Conservation (phyloP, 2,797 vertebrate genomes). For the Brachyrhaphis roseni region DNA sequence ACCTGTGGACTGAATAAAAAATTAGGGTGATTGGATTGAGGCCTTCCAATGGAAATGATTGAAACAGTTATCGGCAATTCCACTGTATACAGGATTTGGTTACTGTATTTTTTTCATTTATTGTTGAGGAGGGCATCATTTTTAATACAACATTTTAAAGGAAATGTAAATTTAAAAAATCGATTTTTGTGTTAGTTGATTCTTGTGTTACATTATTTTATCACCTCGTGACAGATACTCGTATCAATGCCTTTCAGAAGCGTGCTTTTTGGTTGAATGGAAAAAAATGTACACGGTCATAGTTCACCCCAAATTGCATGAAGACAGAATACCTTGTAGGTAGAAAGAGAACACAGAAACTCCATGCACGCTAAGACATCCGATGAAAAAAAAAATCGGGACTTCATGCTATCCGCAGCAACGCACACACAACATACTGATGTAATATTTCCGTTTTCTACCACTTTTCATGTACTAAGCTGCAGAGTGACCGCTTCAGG, state of each 20-base stretch:
- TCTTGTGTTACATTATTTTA: neutral
- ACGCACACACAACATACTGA: neutral
- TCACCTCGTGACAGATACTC: neutral
- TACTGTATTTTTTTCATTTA: neutral
- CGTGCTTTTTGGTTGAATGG: neutral
- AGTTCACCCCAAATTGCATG: neutral
- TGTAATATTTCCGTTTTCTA: conserved; percentile 6
- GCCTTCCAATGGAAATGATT: neutral
- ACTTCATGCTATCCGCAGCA: neutral
- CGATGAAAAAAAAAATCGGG: neutral
- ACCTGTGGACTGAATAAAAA: neutral
- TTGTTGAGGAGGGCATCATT: neutral
- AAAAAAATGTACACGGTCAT: neutral
- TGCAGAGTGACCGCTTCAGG: conserved; percentile 33
- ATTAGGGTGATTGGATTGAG: neutral
- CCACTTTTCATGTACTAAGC: conserved; percentile 30
- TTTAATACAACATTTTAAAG: neutral
- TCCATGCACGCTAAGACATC: neutral
- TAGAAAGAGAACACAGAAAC: neutral
- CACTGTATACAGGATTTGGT: neutral
- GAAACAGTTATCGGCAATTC: neutral
- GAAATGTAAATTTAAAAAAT: neutral
- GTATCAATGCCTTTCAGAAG: neutral
- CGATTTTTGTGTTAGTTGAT: neutral
- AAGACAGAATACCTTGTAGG: neutral